These are phyloP conservation scores for Nerophis lumbriciformis DNA, from an alignment of 2,113 vertebrate genomes.

Conservation along the genomic window DNA sequence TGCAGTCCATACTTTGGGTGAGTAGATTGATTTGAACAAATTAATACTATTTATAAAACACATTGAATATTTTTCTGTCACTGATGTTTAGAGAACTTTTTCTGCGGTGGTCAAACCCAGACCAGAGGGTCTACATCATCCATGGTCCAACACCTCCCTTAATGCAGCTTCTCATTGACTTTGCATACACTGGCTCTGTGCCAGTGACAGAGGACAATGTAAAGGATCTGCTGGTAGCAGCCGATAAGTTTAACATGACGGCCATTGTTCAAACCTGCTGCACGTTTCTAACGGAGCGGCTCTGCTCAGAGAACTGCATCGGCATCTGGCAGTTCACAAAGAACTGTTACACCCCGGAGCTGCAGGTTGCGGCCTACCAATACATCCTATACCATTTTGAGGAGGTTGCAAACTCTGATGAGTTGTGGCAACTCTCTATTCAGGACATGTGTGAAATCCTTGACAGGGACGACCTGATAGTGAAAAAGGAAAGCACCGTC, in stretches of 20 bases:
- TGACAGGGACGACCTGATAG: constrained; percentile 37
- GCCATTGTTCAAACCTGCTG: constrained; percentile 71
- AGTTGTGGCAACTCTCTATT: constrained; percentile 72
- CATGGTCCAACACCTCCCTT: constrained; percentile 3
- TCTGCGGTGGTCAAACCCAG: constrained; percentile 1
- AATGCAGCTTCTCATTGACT: constrained; percentile 40
- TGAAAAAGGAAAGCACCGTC: constrained; percentile 22
- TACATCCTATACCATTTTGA: constrained; percentile 78
- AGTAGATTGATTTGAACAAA: background rate
- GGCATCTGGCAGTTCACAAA: constrained; percentile 64
- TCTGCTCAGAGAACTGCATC: constrained; percentile 69
- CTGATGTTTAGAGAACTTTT: constrained; percentile 25
- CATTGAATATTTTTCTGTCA: background rate
- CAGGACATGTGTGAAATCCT: constrained; percentile 71
- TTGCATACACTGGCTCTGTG: constrained; percentile 33
- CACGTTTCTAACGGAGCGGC: constrained; percentile 70
- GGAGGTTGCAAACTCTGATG: constrained; percentile 54
- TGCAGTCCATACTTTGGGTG: constrained; percentile 37
- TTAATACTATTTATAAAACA: background rate
- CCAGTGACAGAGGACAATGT: constrained; percentile 68
- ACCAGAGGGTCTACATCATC: constrained; percentile 16
- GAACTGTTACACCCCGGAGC: constrained; percentile 47
- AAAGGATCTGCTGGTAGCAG: constrained; percentile 69
- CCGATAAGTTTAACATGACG: constrained; percentile 73
- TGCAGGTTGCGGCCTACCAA: constrained; percentile 64